phyloP scores from a whole-genome alignment of 2,797 vertebrate genomes.

The Peromyscus aztecus region DNA sequence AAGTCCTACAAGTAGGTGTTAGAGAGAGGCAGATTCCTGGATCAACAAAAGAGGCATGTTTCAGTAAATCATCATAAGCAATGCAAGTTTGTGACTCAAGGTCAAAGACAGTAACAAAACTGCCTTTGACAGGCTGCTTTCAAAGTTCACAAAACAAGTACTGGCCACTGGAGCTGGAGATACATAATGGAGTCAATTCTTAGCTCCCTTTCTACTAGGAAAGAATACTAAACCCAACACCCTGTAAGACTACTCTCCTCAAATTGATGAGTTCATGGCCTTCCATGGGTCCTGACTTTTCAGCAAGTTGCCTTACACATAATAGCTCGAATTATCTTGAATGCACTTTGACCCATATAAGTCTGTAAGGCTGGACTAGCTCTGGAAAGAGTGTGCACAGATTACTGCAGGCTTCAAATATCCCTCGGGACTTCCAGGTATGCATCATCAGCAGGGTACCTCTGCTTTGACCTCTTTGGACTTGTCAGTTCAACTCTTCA shows the following conservation, averaged over 20 bases:
- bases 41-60: not conserved
- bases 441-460: not conserved
- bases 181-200: not conserved
- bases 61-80: constrained; percentile 41
- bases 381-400: not conserved
- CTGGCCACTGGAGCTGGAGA: not conserved
- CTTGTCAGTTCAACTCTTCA: constrained; percentile 27
- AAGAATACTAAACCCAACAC: constrained; percentile 55
- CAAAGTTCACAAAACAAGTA: constrained; percentile 31
- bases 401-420: not conserved
- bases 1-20: not conserved
- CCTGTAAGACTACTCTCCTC: not conserved
- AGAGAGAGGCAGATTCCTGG: not conserved
- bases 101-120: constrained; percentile 57
- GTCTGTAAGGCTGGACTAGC: not conserved
- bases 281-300: not conserved
- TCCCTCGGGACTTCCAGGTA: not conserved
- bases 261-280: not conserved
- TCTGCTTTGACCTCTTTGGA: constrained; percentile 16
- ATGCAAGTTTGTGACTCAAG: constrained; percentile 32
- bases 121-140: constrained; percentile 55
- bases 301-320: not conserved
- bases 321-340: not conserved
- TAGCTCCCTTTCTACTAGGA: not conserved
- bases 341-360: not conserved